Conservation (phyloP, 2,888 invertebrate genomes). For the Girardia tigrina region DNA sequence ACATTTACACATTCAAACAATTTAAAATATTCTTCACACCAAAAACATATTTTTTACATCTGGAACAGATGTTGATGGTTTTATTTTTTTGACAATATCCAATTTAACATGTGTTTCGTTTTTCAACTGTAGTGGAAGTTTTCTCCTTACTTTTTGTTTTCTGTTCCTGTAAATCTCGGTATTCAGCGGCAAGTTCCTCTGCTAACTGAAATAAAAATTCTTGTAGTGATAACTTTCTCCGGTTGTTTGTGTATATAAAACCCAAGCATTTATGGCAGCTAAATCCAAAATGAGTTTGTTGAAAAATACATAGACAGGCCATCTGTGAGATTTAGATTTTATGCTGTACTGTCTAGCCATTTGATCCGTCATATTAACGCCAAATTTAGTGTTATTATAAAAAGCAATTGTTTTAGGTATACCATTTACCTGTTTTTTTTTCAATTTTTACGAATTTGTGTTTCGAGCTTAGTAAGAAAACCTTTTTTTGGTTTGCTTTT, state of each 20-base stretch:
- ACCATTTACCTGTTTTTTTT: not conserved
- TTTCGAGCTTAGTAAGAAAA: too few species aligned
- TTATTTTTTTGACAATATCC: not conserved
- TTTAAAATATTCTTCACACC: too few species aligned
- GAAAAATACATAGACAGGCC: not conserved
- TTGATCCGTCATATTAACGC: not conserved
- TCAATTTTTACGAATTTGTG: too few species aligned
- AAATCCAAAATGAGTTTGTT: too few species aligned
- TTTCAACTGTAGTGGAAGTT: too few species aligned
- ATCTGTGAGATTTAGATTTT: constrained; percentile 9
- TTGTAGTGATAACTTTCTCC: too few species aligned
- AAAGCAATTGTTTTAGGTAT: not conserved
- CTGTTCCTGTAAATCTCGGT: not conserved
- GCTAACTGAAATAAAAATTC: constrained; percentile 6
- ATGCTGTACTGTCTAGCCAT: not conserved
- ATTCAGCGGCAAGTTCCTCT: not conserved
- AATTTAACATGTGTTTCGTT: not conserved
- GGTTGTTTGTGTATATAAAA: too few species aligned
- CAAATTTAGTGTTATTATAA: constrained; percentile 3
- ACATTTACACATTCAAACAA: too few species aligned
- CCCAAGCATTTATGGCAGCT: too few species aligned
- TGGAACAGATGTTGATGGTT: not conserved
- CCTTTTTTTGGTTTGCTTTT: not conserved
- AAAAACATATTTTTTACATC: not conserved
- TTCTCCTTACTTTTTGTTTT: not conserved